phyloP scores from a whole-genome alignment of 2,888 invertebrate species.

The Gymnoscelis rufifasciata region DNA sequence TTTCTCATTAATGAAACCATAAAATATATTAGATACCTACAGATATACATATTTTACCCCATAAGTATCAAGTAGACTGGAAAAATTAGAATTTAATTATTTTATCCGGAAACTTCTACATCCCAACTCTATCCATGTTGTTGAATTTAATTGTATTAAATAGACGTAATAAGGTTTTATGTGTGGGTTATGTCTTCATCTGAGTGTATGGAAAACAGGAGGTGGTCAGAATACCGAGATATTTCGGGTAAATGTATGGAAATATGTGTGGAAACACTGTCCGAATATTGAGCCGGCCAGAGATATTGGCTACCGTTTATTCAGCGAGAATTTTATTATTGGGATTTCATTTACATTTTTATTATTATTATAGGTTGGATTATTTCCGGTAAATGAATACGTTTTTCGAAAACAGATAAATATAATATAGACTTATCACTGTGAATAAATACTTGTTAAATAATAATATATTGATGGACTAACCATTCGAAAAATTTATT shows the following conservation, averaged over 20 bases:
- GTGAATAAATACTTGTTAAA: too few relatives aligned
- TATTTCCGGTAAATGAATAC: too few relatives aligned
- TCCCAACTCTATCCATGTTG: conserved; percentile 16
- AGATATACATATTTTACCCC: too few relatives aligned
- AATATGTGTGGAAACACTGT: conserved; percentile 27
- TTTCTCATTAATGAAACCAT: too few relatives aligned
- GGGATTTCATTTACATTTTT: not conserved
- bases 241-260: conserved; percentile 28
- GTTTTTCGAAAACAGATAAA: too few relatives aligned
- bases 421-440: too few relatives aligned
- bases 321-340: conserved; percentile 2
- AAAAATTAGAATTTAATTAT: too few relatives aligned
- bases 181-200: conserved; percentile 52
- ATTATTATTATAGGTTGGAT: not conserved
- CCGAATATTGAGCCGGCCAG: conserved; percentile 20
- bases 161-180: conserved; percentile 63
- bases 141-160: conserved; percentile 63
- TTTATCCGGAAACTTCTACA: not conserved
- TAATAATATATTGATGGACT: too few relatives aligned
- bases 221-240: conserved; percentile 19
- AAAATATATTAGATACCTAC: too few relatives aligned
- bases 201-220: conserved; percentile 25
- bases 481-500: too few relatives aligned
- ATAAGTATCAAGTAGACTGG: too few relatives aligned
- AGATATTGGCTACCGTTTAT: conserved; percentile 13